Evolutionary conservation across 2,888 invertebrate species (phyloP).

Genomic region (Aphrophora alni): DNA sequence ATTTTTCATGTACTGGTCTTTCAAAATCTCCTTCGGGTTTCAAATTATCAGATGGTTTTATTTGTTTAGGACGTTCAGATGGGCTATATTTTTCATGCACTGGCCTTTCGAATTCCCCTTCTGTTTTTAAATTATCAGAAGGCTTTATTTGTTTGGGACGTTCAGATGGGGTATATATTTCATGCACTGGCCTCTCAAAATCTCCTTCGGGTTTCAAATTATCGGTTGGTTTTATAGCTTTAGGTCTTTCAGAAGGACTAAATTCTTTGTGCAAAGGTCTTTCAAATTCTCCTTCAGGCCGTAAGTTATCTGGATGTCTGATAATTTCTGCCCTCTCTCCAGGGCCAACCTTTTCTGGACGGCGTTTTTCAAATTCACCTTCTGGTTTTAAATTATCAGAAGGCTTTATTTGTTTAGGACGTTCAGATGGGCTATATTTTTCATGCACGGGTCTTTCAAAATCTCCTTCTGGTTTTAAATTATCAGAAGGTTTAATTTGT

Average conservation of each 20-base stretch:
- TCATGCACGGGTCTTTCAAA: slow-evolving; percentile 58
- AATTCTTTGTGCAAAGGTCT: slow-evolving; percentile 55
- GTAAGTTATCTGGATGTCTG: slow-evolving; percentile 67
- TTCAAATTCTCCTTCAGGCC: slow-evolving; percentile 53
- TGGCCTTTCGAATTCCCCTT: slow-evolving; percentile 56
- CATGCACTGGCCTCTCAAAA: slow-evolving; percentile 55
- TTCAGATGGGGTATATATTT: slow-evolving; percentile 59
- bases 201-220: slow-evolving; percentile 60
- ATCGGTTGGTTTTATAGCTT: slow-evolving; percentile 61
- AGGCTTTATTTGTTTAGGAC: slow-evolving; percentile 60
- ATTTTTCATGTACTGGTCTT: slow-evolving; percentile 56
- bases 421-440: slow-evolving; percentile 62
- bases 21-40: slow-evolving; percentile 60
- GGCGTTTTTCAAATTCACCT: slow-evolving; percentile 57
- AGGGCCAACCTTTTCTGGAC: slow-evolving; percentile 57
- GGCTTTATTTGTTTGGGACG: slow-evolving; percentile 55
- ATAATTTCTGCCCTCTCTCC: slow-evolving; percentile 69
- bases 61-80: slow-evolving; percentile 59
- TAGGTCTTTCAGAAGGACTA: slow-evolving; percentile 47
- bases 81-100: slow-evolving; percentile 58
- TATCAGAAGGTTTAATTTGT: slow-evolving; percentile 59
- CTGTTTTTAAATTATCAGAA: slow-evolving; percentile 60
- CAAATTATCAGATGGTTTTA: slow-evolving; percentile 62
- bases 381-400: slow-evolving; percentile 61
- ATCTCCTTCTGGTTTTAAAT: slow-evolving; percentile 58